Base-by-base conservation (phyloP, 1,140 invertebrate genomes). In the Drosophila mayri region DNA sequence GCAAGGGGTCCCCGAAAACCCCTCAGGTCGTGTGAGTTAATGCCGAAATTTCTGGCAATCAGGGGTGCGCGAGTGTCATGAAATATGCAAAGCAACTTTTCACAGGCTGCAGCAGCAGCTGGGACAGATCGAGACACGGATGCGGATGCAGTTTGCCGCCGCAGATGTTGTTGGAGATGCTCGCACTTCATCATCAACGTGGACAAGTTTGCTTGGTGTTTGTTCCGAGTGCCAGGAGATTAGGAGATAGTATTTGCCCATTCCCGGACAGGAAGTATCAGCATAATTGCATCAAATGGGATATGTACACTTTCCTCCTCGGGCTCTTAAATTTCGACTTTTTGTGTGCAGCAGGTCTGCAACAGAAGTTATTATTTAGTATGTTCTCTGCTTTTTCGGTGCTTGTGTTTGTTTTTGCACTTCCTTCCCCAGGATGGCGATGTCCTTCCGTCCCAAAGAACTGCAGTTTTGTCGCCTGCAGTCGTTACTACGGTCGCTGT, bases 51-150 rank as follows among this genome's bases (percentile, higher is more conserved):
- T 76, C 75, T 68, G 83, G 83, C 83, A 86, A 74, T 87, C 76
- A 58, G 68, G 73, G 59, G 68, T 41, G 58, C 65, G 77, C 65
- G 77, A 57, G 68, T 44, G 52, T 65, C 70, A 83, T 87, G 84
- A 87, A 88, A 87, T 88, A 87, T 87, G 84, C 80, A 87, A 83
- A 87, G 62, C 73, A 59, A 87, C 79, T 83, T 77, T 66, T 87
- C 68, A 79, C 61, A 38, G 64, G 50, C 20, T 71, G 57, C 76
- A 68, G n/a, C 73, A 59, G 47, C 73, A 76, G 47, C 72, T 76
- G 73, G 71, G 28, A 35, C 76, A 82, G 70, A 80, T 83, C 63
- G 64, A 64, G 64, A 47, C 74, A 50, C 58, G 59, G 61, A 66
- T 60, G 40, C 62, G 62, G 57, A 66, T 60, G 59, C 68, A 83